A percentile compares a stretch with the other conserved stretches of the same genome.
These are phyloP conservation scores for Tetragonula carbonaria DNA, from an alignment of 2,888 invertebrate genomes.

Conservation along the genomic window DNA sequence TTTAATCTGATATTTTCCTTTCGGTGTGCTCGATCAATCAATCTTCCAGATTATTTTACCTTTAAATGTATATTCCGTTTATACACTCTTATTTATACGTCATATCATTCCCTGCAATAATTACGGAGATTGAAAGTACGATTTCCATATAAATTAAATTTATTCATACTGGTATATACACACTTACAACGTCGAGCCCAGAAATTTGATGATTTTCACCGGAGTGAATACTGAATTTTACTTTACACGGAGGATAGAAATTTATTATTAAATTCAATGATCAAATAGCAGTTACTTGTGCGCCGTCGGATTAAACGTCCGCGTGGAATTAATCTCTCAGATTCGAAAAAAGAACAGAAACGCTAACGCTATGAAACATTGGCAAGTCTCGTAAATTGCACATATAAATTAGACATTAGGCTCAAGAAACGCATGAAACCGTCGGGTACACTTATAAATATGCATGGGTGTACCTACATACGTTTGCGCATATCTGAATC, in stretches of 20 bases:
- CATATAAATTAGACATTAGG: neutral
- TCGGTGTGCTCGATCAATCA: neutral
- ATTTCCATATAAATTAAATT: constrained; percentile 12
- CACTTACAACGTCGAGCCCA: neutral
- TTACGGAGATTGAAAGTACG: neutral
- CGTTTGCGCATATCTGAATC: constrained; percentile 10
- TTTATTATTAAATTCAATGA: neutral
- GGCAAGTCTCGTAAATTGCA: neutral
- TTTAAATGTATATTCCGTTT: neutral
- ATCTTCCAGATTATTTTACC: neutral
- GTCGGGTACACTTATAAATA: constrained; percentile 19
- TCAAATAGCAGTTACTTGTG: neutral
- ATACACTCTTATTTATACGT: neutral
- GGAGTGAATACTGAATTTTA: constrained; percentile 3
- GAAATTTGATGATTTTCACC: neutral
- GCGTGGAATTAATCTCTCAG: neutral
- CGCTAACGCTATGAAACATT: neutral
- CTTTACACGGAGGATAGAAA: neutral
- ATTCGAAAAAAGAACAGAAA: too few relatives aligned
- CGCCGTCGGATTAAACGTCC: neutral
- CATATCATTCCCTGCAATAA: constrained; percentile 1
- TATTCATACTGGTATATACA: neutral
- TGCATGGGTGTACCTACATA: constrained; percentile 13
- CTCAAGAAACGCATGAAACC: constrained; percentile 9
- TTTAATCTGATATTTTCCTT: neutral